A percentile compares a stretch with the other conserved stretches of the same genome.
Evolutionary conservation across 2,888 invertebrate genomes (phyloP).

Genomic region (Eupeodes luniger): DNA sequence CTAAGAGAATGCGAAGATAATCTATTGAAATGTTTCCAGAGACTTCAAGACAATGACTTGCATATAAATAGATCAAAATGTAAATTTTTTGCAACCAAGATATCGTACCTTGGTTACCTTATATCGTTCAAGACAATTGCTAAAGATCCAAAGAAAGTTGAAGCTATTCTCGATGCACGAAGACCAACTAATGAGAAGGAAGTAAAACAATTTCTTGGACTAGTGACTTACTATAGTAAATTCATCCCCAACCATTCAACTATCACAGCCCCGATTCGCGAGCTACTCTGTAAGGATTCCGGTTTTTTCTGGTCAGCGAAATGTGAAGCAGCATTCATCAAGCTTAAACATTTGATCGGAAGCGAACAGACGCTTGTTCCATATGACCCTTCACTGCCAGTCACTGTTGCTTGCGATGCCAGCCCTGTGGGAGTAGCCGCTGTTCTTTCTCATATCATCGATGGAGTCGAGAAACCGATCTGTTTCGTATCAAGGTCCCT

Average conservation of each 20-base stretch:
- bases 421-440: constrained; percentile 4
- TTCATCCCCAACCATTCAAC: constrained; percentile 10
- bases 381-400: too few relatives aligned
- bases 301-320: neutral
- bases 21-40: too few relatives aligned
- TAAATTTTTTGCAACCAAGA: too few relatives aligned
- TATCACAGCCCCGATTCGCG: neutral
- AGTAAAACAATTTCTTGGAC: constrained; percentile 10
- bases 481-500: constrained; percentile 37
- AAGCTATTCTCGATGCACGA: neutral
- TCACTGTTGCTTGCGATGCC: constrained; percentile 18
- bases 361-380: too few relatives aligned
- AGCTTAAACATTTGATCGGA: too few relatives aligned
- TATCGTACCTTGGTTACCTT: neutral
- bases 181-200: neutral
- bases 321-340: neutral
- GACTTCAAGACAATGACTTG: too few relatives aligned
- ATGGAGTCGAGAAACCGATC: neutral
- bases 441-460: constrained; percentile 1
- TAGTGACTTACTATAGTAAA: neutral
- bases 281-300: neutral
- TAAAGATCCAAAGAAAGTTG: too few relatives aligned
- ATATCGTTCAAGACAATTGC: neutral
- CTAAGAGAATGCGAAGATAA: too few relatives aligned
- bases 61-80: too few relatives aligned